These are phyloP conservation scores for Lepas anatifera DNA, from an alignment of 2,888 invertebrate genomes.

Conservation along the genomic window DNA sequence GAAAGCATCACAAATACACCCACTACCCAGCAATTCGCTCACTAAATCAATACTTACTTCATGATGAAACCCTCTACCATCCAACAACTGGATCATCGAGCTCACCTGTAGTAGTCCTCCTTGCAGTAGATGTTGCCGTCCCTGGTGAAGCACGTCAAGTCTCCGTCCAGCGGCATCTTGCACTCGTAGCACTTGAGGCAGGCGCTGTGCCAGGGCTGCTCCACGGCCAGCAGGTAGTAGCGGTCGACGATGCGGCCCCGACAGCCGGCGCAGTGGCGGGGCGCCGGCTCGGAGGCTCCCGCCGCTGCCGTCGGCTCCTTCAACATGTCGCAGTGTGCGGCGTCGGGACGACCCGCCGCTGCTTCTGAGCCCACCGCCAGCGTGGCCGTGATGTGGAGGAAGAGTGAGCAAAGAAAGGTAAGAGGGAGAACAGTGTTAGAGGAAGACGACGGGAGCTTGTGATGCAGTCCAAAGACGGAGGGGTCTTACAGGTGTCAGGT, in stretches of 20 bases:
- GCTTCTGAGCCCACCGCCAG: neutral
- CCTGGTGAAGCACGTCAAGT: slow-evolving; percentile 76
- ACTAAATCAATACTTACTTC: too few relatives aligned
- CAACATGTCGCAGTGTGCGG: neutral
- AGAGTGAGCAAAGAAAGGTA: too few relatives aligned
- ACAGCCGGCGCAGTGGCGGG: slow-evolving; percentile 44
- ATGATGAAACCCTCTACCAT: too few relatives aligned
- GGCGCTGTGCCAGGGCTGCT: slow-evolving; percentile 76
- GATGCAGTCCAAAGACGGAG: too few relatives aligned
- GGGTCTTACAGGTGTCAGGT: too few relatives aligned
- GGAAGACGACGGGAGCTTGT: too few relatives aligned
- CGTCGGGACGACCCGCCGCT: slow-evolving; percentile 5
- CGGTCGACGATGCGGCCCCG: slow-evolving; percentile 48
- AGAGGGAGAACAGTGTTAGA: too few relatives aligned
- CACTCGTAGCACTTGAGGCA: slow-evolving; percentile 78
- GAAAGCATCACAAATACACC: too few relatives aligned
- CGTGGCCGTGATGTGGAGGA: too few relatives aligned
- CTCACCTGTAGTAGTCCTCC: slow-evolving; percentile 86
- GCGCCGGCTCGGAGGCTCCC: neutral
- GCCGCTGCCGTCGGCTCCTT: neutral
- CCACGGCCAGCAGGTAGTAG: slow-evolving; percentile 65
- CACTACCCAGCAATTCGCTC: too few relatives aligned
- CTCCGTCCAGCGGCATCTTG: slow-evolving; percentile 66
- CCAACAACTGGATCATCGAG: too few relatives aligned
- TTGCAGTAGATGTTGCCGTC: slow-evolving; percentile 88